phyloP scores from a whole-genome alignment of 2,888 invertebrate species.

The Ctena decussata region DNA sequence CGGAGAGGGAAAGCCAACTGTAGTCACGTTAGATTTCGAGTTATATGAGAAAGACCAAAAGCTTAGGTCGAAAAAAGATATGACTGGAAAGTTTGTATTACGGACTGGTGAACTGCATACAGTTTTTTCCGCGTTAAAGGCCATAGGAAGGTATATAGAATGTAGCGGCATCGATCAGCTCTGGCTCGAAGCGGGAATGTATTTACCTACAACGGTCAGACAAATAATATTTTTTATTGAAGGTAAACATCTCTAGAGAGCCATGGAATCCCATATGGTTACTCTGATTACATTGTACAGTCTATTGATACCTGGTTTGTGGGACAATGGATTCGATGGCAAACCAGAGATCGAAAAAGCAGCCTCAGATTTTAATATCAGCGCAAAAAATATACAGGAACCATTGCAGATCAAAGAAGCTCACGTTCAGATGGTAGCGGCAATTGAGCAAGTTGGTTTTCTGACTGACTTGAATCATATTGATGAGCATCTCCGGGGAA shows the following conservation, averaged over 20 bases:
- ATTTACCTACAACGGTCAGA: conserved; percentile 3
- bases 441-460: background rate
- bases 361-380: background rate
- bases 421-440: background rate
- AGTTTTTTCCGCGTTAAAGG: background rate
- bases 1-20: background rate
- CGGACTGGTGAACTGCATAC: conserved; percentile 6
- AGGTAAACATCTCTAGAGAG: background rate
- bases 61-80: background rate
- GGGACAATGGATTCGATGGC: conserved; percentile 2
- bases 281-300: conserved; percentile 6
- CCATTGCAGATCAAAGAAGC: background rate
- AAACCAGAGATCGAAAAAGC: background rate
- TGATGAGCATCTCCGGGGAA: background rate
- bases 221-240: background rate
- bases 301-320: background rate
- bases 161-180: conserved; percentile 9
- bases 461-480: background rate
- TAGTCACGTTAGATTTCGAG: background rate
- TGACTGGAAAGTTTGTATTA: background rate
- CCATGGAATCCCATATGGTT: background rate
- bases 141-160: conserved; percentile 10
- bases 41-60: conserved; percentile 4
- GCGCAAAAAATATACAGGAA: background rate
- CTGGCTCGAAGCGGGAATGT: conserved; percentile 10